Evolutionary conservation across 2,113 vertebrate species (phyloP), one percentile per base, ranked within the genome.

Genomic region (Cygnus atratus): DNA sequence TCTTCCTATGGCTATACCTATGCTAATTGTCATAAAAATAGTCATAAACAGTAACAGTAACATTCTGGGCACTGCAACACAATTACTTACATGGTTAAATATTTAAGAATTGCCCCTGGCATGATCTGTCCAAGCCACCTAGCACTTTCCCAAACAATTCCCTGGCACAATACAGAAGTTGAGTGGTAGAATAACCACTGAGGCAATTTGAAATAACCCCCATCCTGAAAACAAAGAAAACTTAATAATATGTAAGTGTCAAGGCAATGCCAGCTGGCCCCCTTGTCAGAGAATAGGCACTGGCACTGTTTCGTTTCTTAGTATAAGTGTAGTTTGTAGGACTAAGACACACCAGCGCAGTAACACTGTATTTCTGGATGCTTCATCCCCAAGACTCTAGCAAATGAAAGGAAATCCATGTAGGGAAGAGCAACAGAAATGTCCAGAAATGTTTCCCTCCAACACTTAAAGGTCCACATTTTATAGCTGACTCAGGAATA

Each of bases 101-200:
- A 22, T 67, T 11, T 50, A 78, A 81, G 37, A 93, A 87, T 22
- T 21, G 37, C 18, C 20, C 10, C 3, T 87, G 92, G 33, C 26
- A 65, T 6, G 24, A 80, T 88, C 76, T 93, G 39, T 70, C 82
- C 55, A 82, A 94, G 84, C 75, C 88, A 88, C 75, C 85, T 83
- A 83, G 21, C 67, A 73, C 85, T 39, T 95, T 76, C 71, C 58
- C 62, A 88, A 92, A 87, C 52, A 85, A 79, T 65, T 76, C 57
- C 44, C 71, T 79, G 78, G 82, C 71, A 83, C 29, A n/a, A 15
- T 33, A 21, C 29, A 87, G 43, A 82, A 84, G 22, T 63, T 84
- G 84, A 87, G 50, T 4, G 31, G 62, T 13, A 75, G 74, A 90
- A 94, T 35, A 48, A 91, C 35, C 74, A 35, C 58, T 85, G 35